Evolutionary conservation across 37 sponge, comb jelly and placozoan genomes (phyloP).

Genomic region (Haliclona indistincta): DNA sequence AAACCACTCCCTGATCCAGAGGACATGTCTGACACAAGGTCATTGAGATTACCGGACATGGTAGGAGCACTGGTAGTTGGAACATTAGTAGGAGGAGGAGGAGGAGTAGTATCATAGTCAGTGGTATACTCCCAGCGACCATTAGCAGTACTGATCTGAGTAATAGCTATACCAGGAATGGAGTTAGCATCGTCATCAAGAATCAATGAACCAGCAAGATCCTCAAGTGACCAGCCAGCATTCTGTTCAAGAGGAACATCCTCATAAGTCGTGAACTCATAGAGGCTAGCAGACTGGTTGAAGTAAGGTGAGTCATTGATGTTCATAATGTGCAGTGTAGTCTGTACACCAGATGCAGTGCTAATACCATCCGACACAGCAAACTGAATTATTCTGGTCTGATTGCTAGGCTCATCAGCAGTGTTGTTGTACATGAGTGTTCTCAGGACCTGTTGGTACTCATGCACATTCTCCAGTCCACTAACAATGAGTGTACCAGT

Average conservation of each 20-base stretch:
- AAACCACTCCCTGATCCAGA: background rate
- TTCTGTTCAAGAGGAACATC: slow-evolving; percentile 48
- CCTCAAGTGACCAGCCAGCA: slow-evolving; percentile 76
- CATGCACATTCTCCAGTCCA: slow-evolving; percentile 72
- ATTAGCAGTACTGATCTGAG: slow-evolving; percentile 34
- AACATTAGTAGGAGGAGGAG: background rate
- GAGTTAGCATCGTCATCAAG: slow-evolving; percentile 71
- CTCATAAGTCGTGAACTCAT: slow-evolving; percentile 49
- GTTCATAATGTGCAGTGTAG: slow-evolving; percentile 37
- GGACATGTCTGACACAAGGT: background rate
- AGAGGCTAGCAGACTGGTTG: slow-evolving; percentile 34
- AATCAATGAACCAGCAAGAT: slow-evolving; percentile 36
- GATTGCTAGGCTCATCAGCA: slow-evolving; percentile 70
- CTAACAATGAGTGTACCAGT: slow-evolving; percentile 67
- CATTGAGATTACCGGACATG: background rate
- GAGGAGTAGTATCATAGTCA: slow-evolving; percentile 13
- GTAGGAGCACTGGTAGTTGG: background rate
- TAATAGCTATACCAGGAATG: slow-evolving; percentile 75
- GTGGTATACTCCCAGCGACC: slow-evolving; percentile 87
- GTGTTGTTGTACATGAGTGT: slow-evolving; percentile 77
- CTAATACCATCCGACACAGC: slow-evolving; percentile 75
- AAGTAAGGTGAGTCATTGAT: slow-evolving; percentile 90
- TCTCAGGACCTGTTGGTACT: slow-evolving; percentile 72
- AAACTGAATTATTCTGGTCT: slow-evolving; percentile 43
- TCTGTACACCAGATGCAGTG: slow-evolving; percentile 19